Percentiles rank a stretch among this genome's conserved stretches.
Conservation (phyloP, 2,113 vertebrate species). For the Oxyruncus cristatus region DNA sequence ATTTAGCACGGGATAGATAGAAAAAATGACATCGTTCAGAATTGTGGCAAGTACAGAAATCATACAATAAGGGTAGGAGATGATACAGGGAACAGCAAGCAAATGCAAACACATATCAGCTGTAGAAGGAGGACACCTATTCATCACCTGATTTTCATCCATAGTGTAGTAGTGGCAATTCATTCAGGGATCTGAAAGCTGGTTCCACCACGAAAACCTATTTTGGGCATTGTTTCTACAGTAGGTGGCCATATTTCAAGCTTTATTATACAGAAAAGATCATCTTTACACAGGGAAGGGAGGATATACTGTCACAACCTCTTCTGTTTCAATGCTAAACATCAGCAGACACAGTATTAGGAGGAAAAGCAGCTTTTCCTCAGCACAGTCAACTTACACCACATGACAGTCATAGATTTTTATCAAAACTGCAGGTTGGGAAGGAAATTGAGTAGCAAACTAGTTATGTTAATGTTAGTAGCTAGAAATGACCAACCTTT, state of each 20-base stretch:
- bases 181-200: not conserved
- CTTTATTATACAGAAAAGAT: not conserved
- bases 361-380: not conserved
- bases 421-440: not conserved
- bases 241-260: not conserved
- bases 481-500: not conserved
- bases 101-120: not conserved
- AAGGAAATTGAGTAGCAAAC: not conserved
- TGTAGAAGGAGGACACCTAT: not conserved
- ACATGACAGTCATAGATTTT: not conserved
- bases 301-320: fast-evolving
- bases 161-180: not conserved
- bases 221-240: not conserved
- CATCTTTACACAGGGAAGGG: not conserved
- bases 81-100: not conserved
- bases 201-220: not conserved
- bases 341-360: not conserved
- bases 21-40: not conserved
- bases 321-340: not conserved
- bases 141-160: not conserved
- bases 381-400: not conserved
- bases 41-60: not conserved
- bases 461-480: not conserved
- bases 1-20: not conserved
- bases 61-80: not conserved